Evolutionary conservation across 2,888 invertebrate genomes (phyloP), one percentile per base, ranked within the genome.

Genomic region (Caenorhabditis sp.): DNA sequence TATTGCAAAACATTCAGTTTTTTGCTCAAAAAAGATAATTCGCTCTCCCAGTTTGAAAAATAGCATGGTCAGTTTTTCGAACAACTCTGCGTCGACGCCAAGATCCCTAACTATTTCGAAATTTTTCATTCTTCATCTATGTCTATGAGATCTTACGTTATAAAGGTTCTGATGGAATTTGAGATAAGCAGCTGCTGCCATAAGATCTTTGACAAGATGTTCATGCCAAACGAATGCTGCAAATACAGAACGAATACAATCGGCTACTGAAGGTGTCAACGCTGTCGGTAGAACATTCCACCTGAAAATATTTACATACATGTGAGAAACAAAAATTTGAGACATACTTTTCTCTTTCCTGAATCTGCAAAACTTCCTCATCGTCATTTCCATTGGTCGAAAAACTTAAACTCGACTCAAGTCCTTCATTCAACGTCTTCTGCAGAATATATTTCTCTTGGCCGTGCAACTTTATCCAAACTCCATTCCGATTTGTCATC

Each of bases 141-240:
- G n/a, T n/a, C n/a, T n/a, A n/a, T n/a, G n/a, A n/a, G 0, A 26
- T 65, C 76, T 70, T 10, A 78, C 80, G 31, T 76, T 74, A 53
- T 81, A 79, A 12, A 89, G 84, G 70, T 88, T 87, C 53, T 88
- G 88, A 77, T 89, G 89, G 77, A 97, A 97, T 89, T 95, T 95
- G 10, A 97, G 91, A 88, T 95, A 97, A 0, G 96, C 94, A 0
- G 97, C 95, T 88, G 95, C 96, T 0, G 97, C 95, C 92, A 97
- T 97, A 6, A 97, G 95, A 88, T 97, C 97, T 88, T 96, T 95
- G 0, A 97, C 95, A 58, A 97, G 92, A 17, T 95, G 94, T 90
- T 97, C 96, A 88, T 97, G 97, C 96, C 97, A 97, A 1, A 97
- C 90, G 83, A 97, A 92, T 0, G 97, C 95, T 0, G 97, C 96